Evolutionary conservation across 2,888 invertebrate species (phyloP), one percentile per base, ranked within the genome.

Genomic region (Trissolcus brochymenae): DNA sequence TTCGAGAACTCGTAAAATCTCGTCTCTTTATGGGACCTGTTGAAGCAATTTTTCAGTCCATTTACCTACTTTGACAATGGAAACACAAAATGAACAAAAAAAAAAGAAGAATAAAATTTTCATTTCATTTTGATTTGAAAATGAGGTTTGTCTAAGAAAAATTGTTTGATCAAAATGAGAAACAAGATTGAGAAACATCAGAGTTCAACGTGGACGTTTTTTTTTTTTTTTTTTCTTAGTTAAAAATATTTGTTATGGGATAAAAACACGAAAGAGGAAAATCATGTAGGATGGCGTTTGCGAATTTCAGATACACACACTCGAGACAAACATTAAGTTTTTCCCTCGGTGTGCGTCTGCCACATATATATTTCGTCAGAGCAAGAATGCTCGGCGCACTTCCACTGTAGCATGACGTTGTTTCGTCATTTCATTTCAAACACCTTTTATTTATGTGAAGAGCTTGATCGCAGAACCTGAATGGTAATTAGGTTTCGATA

Each of bases 361-460:
- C 35, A 35, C 35, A 11, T 14, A 21, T 14, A 21, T 1, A 55
- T 77, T 77, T 77, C 76, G 76, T 77, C 76, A 77, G 70, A 66
- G 3, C 56, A 46, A 55, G 64, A 77, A 60, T 72, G 72, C 67
- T 55, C 16, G n/a, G 54, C 56, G 59, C 53, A 78, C 56, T 64
- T 76, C 76, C 67, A 76, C 46, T 67, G 72, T 76, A 76, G 72
- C 67, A 64, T 72, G 62, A 67, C 71, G 76, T 0, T 21, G 17
- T 78, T 78, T 78, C 78, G 78, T 65, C 74, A 78, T 74, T 66
- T 73, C 40, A 64, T 64, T 77, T 70, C 65, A 60, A 61, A 61
- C 54, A 21, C 60, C 41, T 19, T 65, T 70, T 73, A 78, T 78
- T 78, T 74, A 43, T 54, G 53, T 51, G 73, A 68, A 77, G 64